Percentiles rank a stretch among this genome's conserved stretches.
phyloP scores from a whole-genome alignment of 2,113 vertebrate species.

The Mesocricetus auratus region DNA sequence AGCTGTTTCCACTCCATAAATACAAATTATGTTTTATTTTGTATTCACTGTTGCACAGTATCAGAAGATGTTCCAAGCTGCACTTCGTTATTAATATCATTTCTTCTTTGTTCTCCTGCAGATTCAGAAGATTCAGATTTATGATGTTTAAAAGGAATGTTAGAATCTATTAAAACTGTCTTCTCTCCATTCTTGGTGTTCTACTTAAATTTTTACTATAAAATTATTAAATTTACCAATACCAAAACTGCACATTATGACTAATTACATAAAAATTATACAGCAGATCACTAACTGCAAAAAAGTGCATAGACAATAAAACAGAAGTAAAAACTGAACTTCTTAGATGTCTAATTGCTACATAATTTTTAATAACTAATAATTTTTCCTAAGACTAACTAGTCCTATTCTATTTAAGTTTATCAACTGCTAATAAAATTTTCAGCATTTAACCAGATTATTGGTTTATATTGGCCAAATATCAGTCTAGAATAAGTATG shows the following conservation, averaged over 20 bases:
- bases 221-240: slow-evolving; percentile 65
- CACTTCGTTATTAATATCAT: slow-evolving; percentile 83
- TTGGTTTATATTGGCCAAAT: slow-evolving; percentile 1
- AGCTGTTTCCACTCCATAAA: slow-evolving; percentile 82
- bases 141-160: slow-evolving; percentile 80
- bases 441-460: slow-evolving; percentile 32
- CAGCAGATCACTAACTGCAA: slow-evolving; percentile 53
- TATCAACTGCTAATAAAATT: slow-evolving; percentile 47
- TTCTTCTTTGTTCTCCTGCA: slow-evolving; percentile 83
- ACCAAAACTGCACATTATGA: slow-evolving; percentile 61
- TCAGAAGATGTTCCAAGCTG: slow-evolving; percentile 82
- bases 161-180: slow-evolving; percentile 79
- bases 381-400: slow-evolving; percentile 53
- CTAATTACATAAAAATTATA: slow-evolving; percentile 66
- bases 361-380: slow-evolving; percentile 39
- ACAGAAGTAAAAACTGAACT: slow-evolving; percentile 63
- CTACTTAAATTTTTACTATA: slow-evolving; percentile 76
- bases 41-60: slow-evolving; percentile 81
- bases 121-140: slow-evolving; percentile 84
- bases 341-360: slow-evolving; percentile 38
- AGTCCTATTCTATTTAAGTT: slow-evolving; percentile 40
- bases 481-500: background rate
- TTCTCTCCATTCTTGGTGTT: slow-evolving; percentile 70
- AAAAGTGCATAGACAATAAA: slow-evolving; percentile 67
- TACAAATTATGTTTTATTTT: slow-evolving; percentile 82